Percentiles rank a stretch among this genome's conserved stretches.
Evolutionary conservation across 2,113 vertebrate genomes (phyloP).

Genomic region (Sapajus apella): DNA sequence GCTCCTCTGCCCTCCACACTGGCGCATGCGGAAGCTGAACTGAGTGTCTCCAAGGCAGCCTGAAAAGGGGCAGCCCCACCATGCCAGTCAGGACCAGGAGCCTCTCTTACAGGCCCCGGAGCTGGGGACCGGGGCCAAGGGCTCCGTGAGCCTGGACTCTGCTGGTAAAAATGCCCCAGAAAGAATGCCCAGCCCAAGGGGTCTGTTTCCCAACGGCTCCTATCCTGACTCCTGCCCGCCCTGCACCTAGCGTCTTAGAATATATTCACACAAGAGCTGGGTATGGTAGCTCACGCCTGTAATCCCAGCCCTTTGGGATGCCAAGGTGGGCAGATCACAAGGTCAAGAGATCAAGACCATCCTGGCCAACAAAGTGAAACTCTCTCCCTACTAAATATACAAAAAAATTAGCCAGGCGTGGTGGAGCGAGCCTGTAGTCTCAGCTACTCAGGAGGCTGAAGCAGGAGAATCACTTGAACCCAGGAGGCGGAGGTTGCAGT

Average conservation of each 20-base stretch:
- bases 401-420: too few species aligned
- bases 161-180: background rate
- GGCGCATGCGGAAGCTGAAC: constrained; percentile 95
- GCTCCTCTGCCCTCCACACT: constrained; percentile 87
- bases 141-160: background rate
- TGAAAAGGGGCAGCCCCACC: constrained; percentile 66
- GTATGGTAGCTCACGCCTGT: too few species aligned
- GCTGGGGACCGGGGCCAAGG: background rate
- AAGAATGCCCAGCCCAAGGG: background rate
- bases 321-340: too few species aligned
- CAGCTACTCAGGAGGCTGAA: too few species aligned
- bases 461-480: too few species aligned
- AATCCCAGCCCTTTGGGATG: too few species aligned
- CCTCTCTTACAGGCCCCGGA: background rate
- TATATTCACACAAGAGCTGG: background rate
- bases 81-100: background rate
- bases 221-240: background rate
- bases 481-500: too few species aligned
- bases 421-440: too few species aligned
- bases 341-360: too few species aligned
- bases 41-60: constrained; percentile 97
- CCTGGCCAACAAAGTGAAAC: too few species aligned
- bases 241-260: too few species aligned
- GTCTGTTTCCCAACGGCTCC: background rate
- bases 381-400: too few species aligned